A percentile compares a stretch with the other conserved stretches of the same genome.
These are phyloP conservation scores for Ptychoptera albimana DNA, from an alignment of 2,888 invertebrate species.

Conservation along the genomic window DNA sequence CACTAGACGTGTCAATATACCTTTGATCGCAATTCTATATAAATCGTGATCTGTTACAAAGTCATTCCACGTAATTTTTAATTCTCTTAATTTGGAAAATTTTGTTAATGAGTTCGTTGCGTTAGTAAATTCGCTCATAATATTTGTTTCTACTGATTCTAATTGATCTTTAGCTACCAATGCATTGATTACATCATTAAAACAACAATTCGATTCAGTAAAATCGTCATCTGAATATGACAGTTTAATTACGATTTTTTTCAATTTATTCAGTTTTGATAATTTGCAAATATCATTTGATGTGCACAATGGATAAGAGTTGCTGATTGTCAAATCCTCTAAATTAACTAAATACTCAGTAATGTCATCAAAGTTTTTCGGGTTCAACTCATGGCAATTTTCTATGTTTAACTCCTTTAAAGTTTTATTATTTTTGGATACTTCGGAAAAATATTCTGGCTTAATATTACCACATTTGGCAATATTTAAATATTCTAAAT, in stretches of 20 bases:
- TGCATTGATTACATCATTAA: neutral
- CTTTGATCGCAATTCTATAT: neutral
- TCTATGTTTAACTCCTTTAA: slow-evolving; percentile 1
- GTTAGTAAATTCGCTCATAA: neutral
- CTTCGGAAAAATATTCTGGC: neutral
- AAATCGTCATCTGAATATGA: no score
- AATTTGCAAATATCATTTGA: neutral
- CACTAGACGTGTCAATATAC: neutral
- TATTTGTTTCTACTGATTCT: neutral
- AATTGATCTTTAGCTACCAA: neutral
- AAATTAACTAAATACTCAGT: neutral
- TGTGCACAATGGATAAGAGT: neutral
- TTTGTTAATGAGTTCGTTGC: neutral
- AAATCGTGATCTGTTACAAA: neutral
- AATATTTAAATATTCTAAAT: neutral
- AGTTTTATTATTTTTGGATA: neutral
- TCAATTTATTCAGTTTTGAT: neutral
- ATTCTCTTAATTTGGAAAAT: neutral
- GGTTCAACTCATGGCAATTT: neutral
- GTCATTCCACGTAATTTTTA: neutral
- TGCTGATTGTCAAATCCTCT: neutral
- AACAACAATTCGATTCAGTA: neutral
- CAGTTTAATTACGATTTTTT: no score
- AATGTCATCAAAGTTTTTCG: slow-evolving; percentile 1
- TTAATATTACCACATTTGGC: neutral